Evolutionary conservation across 2,113 vertebrate genomes (phyloP), one percentile per base, ranked within the genome.

Genomic region (Callionymus lyra): DNA sequence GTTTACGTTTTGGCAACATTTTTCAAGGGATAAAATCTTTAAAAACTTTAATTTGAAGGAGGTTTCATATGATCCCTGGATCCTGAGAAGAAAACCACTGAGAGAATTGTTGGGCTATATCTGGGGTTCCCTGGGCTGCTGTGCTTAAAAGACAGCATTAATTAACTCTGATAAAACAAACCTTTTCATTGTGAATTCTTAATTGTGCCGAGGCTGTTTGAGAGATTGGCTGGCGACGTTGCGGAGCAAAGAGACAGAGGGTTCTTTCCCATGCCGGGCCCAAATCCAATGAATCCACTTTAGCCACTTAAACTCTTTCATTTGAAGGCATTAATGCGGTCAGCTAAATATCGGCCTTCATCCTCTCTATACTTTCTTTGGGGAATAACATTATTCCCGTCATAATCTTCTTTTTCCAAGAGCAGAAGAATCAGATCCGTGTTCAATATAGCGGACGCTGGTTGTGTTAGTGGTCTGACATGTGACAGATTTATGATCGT

Each of bases 251-350:
- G 4, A 13, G n/a, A 18, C n/a, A 1, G 4, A 13, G n/a, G 16
- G 11, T n/a, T 18, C 13, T 47, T 14, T 19, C 31, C 44, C 38
- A 35, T 27, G 34, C 51, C 12, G 40, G 52, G 51, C 45, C 34
- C 16, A n/a, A 6, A 21, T 36, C 47, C 44, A 56, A 46, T 44
- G 34, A 11, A 39, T 63, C 43, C 31, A 41, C 59, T 64, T 57
- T 66, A 50, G 37, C 52, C 46, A 38, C 47, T 40, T 44, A 39
- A 66, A 56, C 40, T 41, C 50, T 19, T 34, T 34, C 48, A 65
- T 65, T 68, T 67, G 53, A 56, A 61, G 53, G 49, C 41, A 44
- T 67, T 70, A 65, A 34, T n/a, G 47, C 41, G 39, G 16, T 21
- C 19, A 59, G 34, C 47, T 14, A 21, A 37, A 8, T 36, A 18